Evolutionary conservation across 2,888 invertebrate species (phyloP), one percentile per base, ranked within the genome.

Genomic region (Ochlodes sylvanus): DNA sequence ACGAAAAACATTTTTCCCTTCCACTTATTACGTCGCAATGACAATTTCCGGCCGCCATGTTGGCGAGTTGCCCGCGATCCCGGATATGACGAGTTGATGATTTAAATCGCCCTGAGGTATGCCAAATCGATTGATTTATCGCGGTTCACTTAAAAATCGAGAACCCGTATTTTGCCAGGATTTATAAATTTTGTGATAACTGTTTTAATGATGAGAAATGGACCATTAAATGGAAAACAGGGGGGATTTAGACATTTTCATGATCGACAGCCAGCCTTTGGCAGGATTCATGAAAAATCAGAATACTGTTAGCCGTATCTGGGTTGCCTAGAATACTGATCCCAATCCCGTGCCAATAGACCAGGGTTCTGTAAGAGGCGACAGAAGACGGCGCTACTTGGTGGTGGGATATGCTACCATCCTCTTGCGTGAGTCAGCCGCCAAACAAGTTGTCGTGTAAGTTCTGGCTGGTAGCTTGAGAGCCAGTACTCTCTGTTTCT

Each of bases 11-110:
- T 61, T 67, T n/a, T 67, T 54, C 66, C 66, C 52, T 34, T 54
- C 67, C 44, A 67, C 67, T 67, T 61, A 61, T 67, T 83, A 83
- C 79, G 77, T 76, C 75, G 81, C 82, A 79, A 78, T 77, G 79
- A 82, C 84, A 87, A 86, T 84, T 82, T 87, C 87, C 86, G 85
- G 82, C 72, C 71, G 84, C 86, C 85, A 86, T 85, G 75, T 83
- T 84, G 85, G 80, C 84, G 81, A 79, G 76, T 70, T 79, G 83
- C 81, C 81, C 81, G 79, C 73, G 75, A 70, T 72, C 72, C 76
- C 84, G 85, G 85, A 85, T 81, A 81, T 85, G 84, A 84, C 79
- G 84, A 81, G 80, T 81, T 80, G 82, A 84, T 84, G 79, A 80
- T 85, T 83, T 81, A 80, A 83, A 80, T 67, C 71, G 79, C 76